These are phyloP conservation scores for Xylophagus ater DNA, from an alignment of 2,888 invertebrate species.

Conservation along the genomic window DNA sequence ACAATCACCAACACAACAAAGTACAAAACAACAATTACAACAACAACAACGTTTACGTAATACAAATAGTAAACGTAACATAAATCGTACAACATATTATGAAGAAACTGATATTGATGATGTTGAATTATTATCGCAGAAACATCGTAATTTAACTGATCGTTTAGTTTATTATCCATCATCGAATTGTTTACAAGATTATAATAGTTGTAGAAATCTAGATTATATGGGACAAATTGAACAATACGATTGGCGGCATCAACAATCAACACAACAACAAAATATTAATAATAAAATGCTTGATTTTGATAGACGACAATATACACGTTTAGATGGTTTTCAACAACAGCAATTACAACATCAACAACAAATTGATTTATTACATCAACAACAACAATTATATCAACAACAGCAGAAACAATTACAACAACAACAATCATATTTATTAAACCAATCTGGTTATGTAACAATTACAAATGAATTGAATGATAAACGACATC, in stretches of 20 bases:
- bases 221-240: constrained; percentile 27
- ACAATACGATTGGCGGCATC: not conserved
- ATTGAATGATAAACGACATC: constrained; percentile 29
- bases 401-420: constrained; percentile 17
- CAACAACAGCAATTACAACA: constrained; percentile 13
- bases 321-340: constrained; percentile 6
- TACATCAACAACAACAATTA: constrained; percentile 16
- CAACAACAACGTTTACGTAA: constrained; percentile 1
- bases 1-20: constrained; percentile 1
- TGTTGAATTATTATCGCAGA: constrained; percentile 21
- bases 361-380: constrained; percentile 13
- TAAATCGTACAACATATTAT: constrained; percentile 15
- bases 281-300: constrained; percentile 2
- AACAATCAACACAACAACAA: not conserved
- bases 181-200: constrained; percentile 41
- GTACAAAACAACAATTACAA: not conserved
- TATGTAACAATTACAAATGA: constrained; percentile 19
- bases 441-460: constrained; percentile 19
- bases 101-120: constrained; percentile 26
- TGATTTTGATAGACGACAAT: constrained; percentile 6
- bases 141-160: constrained; percentile 49
- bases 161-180: constrained; percentile 70
- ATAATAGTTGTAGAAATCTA: constrained; percentile 30
- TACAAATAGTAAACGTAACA: not conserved
- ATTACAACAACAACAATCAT: constrained; percentile 17